These are phyloP conservation scores for Psix sp. DNA, from an alignment of 1,140 invertebrate genomes.

Conservation along the genomic window DNA sequence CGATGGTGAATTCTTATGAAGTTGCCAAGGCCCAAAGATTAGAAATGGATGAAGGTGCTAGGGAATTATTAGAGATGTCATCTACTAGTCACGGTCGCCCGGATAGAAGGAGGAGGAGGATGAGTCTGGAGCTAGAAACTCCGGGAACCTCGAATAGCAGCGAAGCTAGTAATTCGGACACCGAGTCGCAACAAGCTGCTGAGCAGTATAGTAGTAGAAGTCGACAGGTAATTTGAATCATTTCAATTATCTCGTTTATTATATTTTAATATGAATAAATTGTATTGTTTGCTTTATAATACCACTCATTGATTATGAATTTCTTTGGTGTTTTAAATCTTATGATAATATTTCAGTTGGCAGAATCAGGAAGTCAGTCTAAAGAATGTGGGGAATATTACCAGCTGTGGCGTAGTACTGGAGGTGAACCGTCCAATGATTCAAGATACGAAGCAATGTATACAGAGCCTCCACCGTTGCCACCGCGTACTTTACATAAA, in stretches of 20 bases:
- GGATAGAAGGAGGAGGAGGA: conserved; percentile 49
- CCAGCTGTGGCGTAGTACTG: conserved; percentile 75
- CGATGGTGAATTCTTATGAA: conserved; percentile 68
- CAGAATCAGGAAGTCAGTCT: conserved; percentile 52
- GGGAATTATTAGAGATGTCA: conserved; percentile 61
- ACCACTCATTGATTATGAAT: neutral
- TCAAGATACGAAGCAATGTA: conserved; percentile 67
- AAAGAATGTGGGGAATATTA: conserved; percentile 73
- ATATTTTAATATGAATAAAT: too few relatives aligned
- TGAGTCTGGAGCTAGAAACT: conserved; percentile 61
- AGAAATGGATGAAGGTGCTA: conserved; percentile 67
- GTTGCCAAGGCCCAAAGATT: conserved; percentile 64
- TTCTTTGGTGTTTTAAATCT: too few relatives aligned
- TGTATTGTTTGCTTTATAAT: too few relatives aligned
- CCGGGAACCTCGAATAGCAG: conserved; percentile 69
- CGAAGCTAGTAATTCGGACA: conserved; percentile 73
- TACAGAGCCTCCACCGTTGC: conserved; percentile 76
- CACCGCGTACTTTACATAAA: conserved; percentile 78
- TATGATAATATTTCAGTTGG: conserved; percentile 51
- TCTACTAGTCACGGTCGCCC: conserved; percentile 57
- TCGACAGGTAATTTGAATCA: conserved; percentile 62
- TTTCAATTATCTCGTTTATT: too few relatives aligned
- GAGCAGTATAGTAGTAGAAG: conserved; percentile 55
- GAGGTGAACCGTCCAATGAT: conserved; percentile 65
- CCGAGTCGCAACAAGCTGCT: conserved; percentile 68